phyloP scores from a whole-genome alignment of 2,113 vertebrate genomes.

The Sphyrna mokarran region DNA sequence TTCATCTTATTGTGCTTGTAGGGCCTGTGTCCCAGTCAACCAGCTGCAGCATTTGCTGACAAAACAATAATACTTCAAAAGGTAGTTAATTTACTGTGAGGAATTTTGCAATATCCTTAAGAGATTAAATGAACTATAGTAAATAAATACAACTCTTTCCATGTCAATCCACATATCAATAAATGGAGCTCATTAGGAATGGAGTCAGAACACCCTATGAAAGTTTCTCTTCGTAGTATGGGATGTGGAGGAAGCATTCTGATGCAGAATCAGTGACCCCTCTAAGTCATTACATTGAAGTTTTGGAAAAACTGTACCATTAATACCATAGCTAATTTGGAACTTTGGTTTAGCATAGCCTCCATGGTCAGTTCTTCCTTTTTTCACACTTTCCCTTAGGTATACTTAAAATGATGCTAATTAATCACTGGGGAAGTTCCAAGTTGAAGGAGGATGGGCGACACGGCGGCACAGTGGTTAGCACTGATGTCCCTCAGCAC shows the following conservation, averaged over 20 bases:
- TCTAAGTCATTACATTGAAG: neutral
- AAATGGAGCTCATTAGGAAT: neutral
- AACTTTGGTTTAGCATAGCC: neutral
- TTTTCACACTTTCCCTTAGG: neutral
- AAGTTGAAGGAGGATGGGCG: neutral
- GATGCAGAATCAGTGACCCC: neutral
- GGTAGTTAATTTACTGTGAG: neutral
- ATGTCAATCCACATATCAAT: neutral
- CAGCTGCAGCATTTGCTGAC: neutral
- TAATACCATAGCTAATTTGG: neutral
- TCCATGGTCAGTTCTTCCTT: neutral
- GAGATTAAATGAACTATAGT: neutral
- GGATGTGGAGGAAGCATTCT: neutral
- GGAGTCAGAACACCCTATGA: neutral
- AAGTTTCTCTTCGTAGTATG: neutral
- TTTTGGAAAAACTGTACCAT: neutral
- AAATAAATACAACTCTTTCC: neutral
- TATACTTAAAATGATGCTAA: neutral
- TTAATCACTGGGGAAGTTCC: neutral
- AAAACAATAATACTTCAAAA: neutral
- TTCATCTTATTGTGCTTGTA: neutral
- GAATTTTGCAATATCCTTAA: neutral
- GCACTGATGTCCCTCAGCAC: too few species aligned
- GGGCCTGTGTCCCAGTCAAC: neutral
- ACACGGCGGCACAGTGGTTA: too few species aligned